A percentile compares a stretch with the other conserved stretches of the same genome.
Evolutionary conservation across 2,888 invertebrate species (phyloP).

Genomic region (Diarsia mendica): DNA sequence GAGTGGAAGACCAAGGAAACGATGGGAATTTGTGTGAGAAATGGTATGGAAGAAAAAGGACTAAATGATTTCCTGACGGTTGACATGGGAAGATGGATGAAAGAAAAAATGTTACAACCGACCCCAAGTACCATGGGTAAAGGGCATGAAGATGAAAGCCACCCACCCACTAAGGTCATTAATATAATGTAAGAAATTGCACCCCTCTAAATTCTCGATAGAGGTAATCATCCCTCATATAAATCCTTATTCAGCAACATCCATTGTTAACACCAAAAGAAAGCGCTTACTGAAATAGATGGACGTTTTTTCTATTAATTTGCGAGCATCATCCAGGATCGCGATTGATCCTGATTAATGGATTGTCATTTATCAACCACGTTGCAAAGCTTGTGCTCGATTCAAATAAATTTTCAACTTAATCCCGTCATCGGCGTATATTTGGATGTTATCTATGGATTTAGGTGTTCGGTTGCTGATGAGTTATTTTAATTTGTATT

Average conservation of each 20-base stretch:
- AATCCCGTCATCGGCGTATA: neutral
- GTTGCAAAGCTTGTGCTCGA: slow-evolving; percentile 4
- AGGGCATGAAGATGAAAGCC: neutral
- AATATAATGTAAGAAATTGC: too few relatives aligned
- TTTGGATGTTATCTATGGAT: too few relatives aligned
- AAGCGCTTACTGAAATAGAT: slow-evolving; percentile 18
- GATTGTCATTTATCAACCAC: slow-evolving; percentile 31
- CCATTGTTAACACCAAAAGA: slow-evolving; percentile 10
- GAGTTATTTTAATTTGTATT: neutral
- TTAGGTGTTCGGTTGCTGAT: neutral
- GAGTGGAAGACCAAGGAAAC: neutral
- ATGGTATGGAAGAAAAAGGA: neutral
- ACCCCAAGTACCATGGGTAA: neutral
- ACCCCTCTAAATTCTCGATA: neutral
- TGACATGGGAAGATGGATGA: neutral
- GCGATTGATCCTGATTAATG: slow-evolving; percentile 50
- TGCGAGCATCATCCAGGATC: slow-evolving; percentile 26
- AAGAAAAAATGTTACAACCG: neutral
- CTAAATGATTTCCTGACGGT: neutral
- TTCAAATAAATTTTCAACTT: slow-evolving; percentile 25
- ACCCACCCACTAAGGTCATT: too few relatives aligned
- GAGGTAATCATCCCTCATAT: neutral
- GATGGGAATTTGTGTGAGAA: neutral
- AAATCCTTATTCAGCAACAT: neutral
- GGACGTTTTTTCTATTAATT: slow-evolving; percentile 32